These are phyloP conservation scores for Alces alces DNA, from an alignment of 2,113 vertebrate species.

Conservation along the genomic window DNA sequence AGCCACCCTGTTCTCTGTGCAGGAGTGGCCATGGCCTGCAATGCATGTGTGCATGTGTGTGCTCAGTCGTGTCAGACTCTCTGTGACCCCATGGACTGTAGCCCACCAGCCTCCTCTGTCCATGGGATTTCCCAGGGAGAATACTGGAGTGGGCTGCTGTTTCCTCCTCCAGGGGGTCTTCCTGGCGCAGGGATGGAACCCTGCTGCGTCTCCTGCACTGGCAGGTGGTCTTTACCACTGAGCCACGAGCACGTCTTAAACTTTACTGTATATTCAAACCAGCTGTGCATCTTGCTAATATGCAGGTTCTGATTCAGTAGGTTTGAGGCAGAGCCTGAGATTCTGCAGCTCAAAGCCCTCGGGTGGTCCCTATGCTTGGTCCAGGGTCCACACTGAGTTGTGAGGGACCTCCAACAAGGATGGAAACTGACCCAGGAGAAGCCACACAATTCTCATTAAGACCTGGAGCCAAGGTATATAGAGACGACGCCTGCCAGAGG, in stretches of 20 bases:
- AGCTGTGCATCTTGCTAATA: no score
- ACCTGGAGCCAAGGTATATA: no score
- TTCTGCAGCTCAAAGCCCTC: no score
- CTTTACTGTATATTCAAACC: no score
- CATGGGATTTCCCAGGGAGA: not conserved
- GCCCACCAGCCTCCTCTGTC: not conserved
- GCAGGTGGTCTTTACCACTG: not conserved
- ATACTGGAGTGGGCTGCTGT: not conserved
- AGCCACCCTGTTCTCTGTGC: rapidly evolving
- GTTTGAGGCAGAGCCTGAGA: not conserved
- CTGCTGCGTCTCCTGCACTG: not conserved
- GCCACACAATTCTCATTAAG: not conserved
- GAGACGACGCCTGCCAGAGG: rapidly evolving
- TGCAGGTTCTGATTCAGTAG: not conserved
- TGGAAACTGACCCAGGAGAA: not conserved
- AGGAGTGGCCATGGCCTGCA: not conserved
- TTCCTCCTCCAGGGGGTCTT: not conserved
- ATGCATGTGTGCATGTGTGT: not conserved
- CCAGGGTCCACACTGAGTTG: not conserved
- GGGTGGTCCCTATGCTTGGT: not conserved
- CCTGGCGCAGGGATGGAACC: not conserved
- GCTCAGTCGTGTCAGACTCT: not conserved
- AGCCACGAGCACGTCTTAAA: not conserved
- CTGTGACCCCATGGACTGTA: not conserved
- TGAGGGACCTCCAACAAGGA: no score